These are phyloP conservation scores for Neelides sp. DNA, from an alignment of 1,140 invertebrate genomes.

Conservation along the genomic window DNA sequence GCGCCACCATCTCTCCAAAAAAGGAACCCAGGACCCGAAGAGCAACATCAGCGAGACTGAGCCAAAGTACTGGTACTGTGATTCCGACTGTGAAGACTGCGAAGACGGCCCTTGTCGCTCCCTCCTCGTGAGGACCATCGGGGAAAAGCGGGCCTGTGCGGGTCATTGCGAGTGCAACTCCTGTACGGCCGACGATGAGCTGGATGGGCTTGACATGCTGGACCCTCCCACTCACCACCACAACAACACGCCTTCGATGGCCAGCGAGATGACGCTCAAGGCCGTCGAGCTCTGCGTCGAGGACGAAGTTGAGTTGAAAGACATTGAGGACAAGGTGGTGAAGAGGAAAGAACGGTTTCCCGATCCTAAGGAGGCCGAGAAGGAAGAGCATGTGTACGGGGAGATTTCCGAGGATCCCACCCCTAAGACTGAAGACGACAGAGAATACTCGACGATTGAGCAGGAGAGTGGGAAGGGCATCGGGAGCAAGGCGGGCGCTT, in stretches of 20 bases:
- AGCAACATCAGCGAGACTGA: conserved; percentile 15
- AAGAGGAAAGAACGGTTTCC: conserved; percentile 12
- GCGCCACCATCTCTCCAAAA: conserved; percentile 9
- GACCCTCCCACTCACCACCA: conserved; percentile 9
- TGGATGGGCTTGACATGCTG: conserved; percentile 18
- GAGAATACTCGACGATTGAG: conserved; percentile 19
- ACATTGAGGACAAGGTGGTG: conserved; percentile 8
- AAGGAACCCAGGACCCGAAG: neutral
- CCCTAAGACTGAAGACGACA: conserved; percentile 9
- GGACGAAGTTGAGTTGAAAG: conserved; percentile 8
- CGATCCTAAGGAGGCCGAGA: neutral
- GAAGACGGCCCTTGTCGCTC: conserved; percentile 24
- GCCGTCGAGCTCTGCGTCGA: conserved; percentile 18
- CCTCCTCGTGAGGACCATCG: conserved; percentile 24
- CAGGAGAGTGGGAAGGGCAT: conserved; percentile 1
- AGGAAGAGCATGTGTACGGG: conserved; percentile 24
- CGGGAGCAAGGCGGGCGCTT: no score
- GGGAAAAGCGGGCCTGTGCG: conserved; percentile 14
- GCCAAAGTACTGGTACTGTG: conserved; percentile 30
- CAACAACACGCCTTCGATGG: conserved; percentile 28
- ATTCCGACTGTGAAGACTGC: conserved; percentile 26
- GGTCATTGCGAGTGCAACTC: conserved; percentile 27
- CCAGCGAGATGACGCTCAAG: conserved; percentile 28
- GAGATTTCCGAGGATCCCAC: conserved; percentile 21
- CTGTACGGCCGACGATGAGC: conserved; percentile 22